Conservation (phyloP, 2,797 vertebrate species). For the Chloroceryle inda region DNA sequence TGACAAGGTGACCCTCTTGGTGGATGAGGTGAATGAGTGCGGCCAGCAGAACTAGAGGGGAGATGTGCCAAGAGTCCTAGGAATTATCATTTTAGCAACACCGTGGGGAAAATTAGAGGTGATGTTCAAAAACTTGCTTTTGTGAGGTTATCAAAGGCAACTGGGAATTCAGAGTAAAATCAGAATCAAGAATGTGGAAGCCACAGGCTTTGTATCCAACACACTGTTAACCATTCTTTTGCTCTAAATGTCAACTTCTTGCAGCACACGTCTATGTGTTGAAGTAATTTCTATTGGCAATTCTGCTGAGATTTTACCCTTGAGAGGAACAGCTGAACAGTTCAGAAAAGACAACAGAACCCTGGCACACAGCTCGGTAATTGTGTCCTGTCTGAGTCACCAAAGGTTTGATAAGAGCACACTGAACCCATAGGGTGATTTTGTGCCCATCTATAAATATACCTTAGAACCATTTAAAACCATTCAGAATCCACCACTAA, state of each 20-base stretch:
- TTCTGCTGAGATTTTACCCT: constrained; percentile 16
- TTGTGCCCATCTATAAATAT: constrained; percentile 16
- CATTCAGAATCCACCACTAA: neutral
- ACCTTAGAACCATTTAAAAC: neutral
- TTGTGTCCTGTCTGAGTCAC: constrained; percentile 18
- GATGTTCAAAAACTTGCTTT: neutral
- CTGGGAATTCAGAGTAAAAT: neutral
- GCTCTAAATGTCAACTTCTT: neutral
- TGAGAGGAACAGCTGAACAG: neutral
- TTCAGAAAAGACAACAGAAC: constrained; percentile 17
- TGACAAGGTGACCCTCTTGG: no score
- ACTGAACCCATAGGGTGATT: neutral
- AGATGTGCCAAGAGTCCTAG: neutral
- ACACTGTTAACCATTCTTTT: neutral
- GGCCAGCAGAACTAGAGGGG: no score
- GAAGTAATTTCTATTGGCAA: neutral
- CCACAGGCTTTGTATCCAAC: neutral
- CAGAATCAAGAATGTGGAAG: neutral
- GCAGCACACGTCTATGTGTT: accelerated
- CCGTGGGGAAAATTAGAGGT: neutral
- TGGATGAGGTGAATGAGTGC: no score
- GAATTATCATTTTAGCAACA: neutral
- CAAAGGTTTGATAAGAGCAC: neutral
- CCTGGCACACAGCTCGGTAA: neutral
- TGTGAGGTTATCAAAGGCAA: neutral